phyloP scores from a whole-genome alignment of 2,113 vertebrate genomes.

The Eudyptes chrysolophus region DNA sequence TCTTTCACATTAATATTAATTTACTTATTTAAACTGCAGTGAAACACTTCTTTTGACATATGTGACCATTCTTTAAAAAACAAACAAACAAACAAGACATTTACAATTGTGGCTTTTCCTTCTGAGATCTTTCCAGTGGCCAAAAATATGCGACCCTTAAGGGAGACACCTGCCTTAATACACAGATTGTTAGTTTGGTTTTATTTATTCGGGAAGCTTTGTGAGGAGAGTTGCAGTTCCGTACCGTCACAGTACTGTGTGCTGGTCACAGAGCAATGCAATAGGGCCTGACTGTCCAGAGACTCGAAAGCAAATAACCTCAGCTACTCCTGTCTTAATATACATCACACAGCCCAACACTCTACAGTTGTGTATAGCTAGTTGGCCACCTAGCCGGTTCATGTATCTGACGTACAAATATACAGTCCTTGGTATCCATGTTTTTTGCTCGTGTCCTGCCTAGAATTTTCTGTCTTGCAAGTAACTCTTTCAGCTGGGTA shows the following conservation, averaged over 20 bases:
- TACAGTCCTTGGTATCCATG: background rate
- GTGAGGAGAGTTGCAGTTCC: background rate
- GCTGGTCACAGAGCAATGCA: background rate
- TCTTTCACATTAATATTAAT: background rate
- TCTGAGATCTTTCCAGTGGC: background rate
- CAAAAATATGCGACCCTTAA: background rate
- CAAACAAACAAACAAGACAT: background rate
- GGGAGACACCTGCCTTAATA: background rate
- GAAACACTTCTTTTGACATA: background rate
- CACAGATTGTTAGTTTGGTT: background rate
- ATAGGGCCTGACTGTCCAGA: background rate
- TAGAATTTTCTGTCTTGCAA: background rate
- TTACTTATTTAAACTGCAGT: background rate
- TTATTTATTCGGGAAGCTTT: background rate
- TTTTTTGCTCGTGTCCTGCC: background rate
- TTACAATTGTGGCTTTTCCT: background rate
- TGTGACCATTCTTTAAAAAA: background rate
- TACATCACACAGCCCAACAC: background rate
- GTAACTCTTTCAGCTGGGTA: background rate
- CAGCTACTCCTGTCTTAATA: background rate
- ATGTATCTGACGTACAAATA: background rate
- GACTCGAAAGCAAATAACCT: background rate
- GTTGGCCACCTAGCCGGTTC: background rate
- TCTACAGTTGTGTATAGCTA: background rate
- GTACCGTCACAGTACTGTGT: background rate